Percentiles rank a stretch among this genome's conserved stretches.
These are phyloP conservation scores for Epinephelus coioides DNA, from an alignment of 2,797 vertebrate species.

Conservation along the genomic window DNA sequence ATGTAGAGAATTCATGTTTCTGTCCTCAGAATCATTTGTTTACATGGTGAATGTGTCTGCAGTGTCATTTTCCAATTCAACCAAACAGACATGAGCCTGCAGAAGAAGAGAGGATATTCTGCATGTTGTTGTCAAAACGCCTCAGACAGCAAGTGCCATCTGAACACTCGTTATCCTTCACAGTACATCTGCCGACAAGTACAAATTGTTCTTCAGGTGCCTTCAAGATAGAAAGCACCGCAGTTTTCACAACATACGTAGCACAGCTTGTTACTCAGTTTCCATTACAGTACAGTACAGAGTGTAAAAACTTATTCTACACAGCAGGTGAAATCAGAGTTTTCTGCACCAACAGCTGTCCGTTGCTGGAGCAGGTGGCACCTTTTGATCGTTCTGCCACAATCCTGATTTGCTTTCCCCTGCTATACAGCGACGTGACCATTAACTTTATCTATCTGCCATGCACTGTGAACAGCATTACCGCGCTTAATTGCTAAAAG, in stretches of 20 bases:
- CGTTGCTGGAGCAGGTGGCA: conserved; percentile 40
- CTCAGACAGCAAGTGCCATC: conserved; percentile 26
- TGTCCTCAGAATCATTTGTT: conserved; percentile 26
- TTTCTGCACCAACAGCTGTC: conserved; percentile 50
- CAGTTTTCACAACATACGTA: conserved; percentile 13
- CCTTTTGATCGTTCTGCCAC: conserved; percentile 55
- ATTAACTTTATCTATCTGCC: conserved; percentile 53
- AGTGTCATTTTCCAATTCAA: neutral
- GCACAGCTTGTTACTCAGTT: conserved; percentile 35
- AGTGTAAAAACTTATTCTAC: conserved; percentile 27
- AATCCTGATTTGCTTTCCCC: conserved; percentile 37
- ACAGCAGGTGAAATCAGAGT: conserved; percentile 29
- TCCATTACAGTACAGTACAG: conserved; percentile 22
- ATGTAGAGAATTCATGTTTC: neutral
- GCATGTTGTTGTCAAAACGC: conserved; percentile 10
- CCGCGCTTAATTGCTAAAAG: conserved; percentile 25
- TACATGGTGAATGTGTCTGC: conserved; percentile 12
- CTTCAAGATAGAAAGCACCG: neutral
- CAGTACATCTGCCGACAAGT: conserved; percentile 24
- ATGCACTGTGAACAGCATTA: conserved; percentile 22
- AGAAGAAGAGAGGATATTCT: neutral
- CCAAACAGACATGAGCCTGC: neutral
- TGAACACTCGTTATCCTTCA: conserved; percentile 36
- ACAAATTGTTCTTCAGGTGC: conserved; percentile 41
- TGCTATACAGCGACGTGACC: conserved; percentile 27